A percentile compares a stretch with the other conserved stretches of the same genome.
Evolutionary conservation across 1,140 invertebrate species (phyloP).

Genomic region (Papilio glaucus): DNA sequence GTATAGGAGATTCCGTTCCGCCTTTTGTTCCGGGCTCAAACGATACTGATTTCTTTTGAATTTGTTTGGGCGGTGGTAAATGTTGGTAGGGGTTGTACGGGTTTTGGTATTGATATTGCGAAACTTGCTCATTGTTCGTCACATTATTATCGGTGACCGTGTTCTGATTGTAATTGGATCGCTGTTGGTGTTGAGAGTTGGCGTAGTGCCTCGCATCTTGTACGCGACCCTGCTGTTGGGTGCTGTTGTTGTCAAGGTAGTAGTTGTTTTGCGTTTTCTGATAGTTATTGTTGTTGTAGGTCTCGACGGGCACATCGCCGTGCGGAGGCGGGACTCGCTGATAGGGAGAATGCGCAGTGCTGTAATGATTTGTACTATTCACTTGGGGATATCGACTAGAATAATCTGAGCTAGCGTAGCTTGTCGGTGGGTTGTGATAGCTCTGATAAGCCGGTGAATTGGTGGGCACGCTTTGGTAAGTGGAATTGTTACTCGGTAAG

Average conservation of each 20-base stretch:
- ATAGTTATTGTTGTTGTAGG: slow-evolving; percentile 70
- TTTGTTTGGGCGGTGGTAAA: slow-evolving; percentile 81
- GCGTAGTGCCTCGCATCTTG: slow-evolving; percentile 63
- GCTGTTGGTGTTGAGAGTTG: slow-evolving; percentile 62
- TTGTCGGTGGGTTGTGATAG: slow-evolving; percentile 78
- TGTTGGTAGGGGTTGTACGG: slow-evolving; percentile 85
- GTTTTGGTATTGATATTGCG: slow-evolving; percentile 69
- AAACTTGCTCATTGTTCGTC: slow-evolving; percentile 46
- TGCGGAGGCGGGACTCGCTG: slow-evolving; percentile 84
- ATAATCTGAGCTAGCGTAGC: slow-evolving; percentile 75
- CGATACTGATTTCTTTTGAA: slow-evolving; percentile 86
- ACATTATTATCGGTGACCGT: slow-evolving; percentile 45
- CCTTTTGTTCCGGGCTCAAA: slow-evolving; percentile 87
- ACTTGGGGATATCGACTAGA: slow-evolving; percentile 75
- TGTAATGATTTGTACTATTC: slow-evolving; percentile 67
- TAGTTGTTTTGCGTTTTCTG: slow-evolving; percentile 68
- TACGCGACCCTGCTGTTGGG: slow-evolving; percentile 49
- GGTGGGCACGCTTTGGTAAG: slow-evolving; percentile 80
- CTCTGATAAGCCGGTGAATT: slow-evolving; percentile 77
- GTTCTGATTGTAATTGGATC: slow-evolving; percentile 55
- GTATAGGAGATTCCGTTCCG: slow-evolving; percentile 82
- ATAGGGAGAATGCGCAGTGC: slow-evolving; percentile 77
- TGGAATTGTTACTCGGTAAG: slow-evolving; percentile 54
- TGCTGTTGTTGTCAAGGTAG: slow-evolving; percentile 63
- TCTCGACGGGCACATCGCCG: slow-evolving; percentile 71